These are phyloP conservation scores for Okamejei kenojei DNA, from an alignment of 2,797 vertebrate species.

Conservation along the genomic window DNA sequence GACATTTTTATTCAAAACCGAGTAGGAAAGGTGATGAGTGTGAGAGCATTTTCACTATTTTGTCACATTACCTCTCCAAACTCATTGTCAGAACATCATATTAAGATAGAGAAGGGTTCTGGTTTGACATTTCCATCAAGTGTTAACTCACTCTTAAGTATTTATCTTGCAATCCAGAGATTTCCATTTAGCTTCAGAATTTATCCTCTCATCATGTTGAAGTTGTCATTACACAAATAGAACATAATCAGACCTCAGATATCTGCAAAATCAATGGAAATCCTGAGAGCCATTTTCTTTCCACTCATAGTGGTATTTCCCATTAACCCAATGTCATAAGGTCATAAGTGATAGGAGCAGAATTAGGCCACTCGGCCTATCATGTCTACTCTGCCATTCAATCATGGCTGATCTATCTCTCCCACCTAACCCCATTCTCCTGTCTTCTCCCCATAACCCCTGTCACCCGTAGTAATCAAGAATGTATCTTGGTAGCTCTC, in stretches of 20 bases:
- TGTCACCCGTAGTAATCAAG: no score
- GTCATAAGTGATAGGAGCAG: no score
- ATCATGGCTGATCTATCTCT: no score
- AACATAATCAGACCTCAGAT: neutral
- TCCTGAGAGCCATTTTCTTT: neutral
- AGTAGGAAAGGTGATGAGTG: neutral
- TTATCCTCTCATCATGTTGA: neutral
- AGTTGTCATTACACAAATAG: neutral
- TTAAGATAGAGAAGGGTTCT: neutral
- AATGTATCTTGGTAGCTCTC: neutral
- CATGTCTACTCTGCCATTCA: no score
- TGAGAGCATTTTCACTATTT: neutral
- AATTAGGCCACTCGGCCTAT: no score
- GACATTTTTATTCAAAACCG: conserved; percentile 10
- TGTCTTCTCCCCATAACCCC: no score
- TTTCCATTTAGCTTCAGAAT: neutral
- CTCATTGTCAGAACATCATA: neutral
- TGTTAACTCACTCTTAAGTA: neutral
- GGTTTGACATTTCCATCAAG: neutral
- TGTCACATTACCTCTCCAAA: neutral
- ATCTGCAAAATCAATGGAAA: conserved; percentile 23
- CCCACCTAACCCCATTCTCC: no score
- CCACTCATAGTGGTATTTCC: neutral
- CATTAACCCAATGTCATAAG: neutral
- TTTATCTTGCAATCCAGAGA: conserved; percentile 1